Base-by-base conservation (phyloP, 2,797 vertebrate genomes). In the Meriones psammophilus region DNA sequence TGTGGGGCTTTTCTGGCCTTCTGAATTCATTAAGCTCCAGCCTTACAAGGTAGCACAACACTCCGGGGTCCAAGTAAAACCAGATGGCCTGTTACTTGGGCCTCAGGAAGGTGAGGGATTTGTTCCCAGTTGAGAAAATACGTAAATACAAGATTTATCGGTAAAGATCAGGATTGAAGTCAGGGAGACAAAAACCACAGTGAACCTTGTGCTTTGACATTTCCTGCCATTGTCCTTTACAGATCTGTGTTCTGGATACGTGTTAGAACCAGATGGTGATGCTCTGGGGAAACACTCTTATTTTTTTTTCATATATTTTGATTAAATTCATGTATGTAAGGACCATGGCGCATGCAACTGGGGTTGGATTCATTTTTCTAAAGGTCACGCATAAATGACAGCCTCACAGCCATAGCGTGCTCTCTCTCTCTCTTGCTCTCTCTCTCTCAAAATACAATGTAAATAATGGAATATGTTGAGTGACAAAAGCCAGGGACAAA, bases 61-160 rank as follows among this genome's bases (percentile, higher is more conserved):
- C 56, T 83, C 77, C 77, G 76, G 77, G 56, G 74, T 46, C 77
- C 89, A 94, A 93, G 69, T 83, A 94, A 93, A 95, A 89, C 39
- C 94, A 93, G 74, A 86, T 78, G 60, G 60, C 42, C 6, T 86
- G 73, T 62, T 83, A 62, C 64, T 93, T 87, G 73, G 69, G 86
- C 64, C 89, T 96, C 76, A 93, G 92, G 96, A 89, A 89, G 76
- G 79, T 69, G 86, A 87, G 79, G 88, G 91, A 87, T 89, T 54
- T 86, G 54, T 95, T 95, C 6, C 88, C 81, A n/a, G 62, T 42
- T 93, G 91, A 76, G 76, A 92, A 94, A 94, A 80, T 46, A 90
- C 12, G 28, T 60, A 8, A 46, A 78, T 86, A 83, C 71, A 68
- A 83, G 24, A 36, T 73, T 69, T 77, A 30, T 83, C 86, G 83